Evolutionary conservation across 1,140 invertebrate species (phyloP).

Genomic region (Fragariocoptes setiger): DNA sequence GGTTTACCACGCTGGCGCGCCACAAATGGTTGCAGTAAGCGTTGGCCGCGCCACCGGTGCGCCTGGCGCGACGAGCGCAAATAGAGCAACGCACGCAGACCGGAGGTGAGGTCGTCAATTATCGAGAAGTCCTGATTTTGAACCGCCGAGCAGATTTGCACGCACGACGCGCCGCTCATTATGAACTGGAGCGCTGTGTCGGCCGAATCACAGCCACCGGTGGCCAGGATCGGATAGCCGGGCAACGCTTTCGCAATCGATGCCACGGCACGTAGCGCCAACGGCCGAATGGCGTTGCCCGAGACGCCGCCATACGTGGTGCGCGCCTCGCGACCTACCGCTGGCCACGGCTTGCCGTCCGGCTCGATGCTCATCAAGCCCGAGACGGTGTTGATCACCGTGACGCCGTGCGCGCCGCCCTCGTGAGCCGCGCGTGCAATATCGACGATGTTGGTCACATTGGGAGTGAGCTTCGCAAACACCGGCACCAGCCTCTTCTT

Average conservation of each 20-base stretch:
- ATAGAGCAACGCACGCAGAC: constrained; percentile 61
- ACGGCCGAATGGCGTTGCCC: constrained; percentile 72
- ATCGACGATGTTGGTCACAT: constrained; percentile 63
- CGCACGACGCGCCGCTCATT: constrained; percentile 5
- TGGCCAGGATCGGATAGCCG: constrained; percentile 66
- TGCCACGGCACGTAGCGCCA: constrained; percentile 59
- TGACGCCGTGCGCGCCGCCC: constrained; percentile 67
- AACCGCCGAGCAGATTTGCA: constrained; percentile 62
- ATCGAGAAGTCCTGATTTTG: constrained; percentile 95
- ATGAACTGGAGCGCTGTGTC: constrained; percentile 72
- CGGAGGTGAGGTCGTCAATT: constrained; percentile 66
- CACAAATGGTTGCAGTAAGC: constrained; percentile 43
- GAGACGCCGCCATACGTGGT: constrained; percentile 91
- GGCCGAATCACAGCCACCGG: constrained; percentile 79
- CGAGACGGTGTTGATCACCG: constrained; percentile 80
- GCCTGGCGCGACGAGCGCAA: constrained; percentile 30
- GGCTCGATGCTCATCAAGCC: constrained; percentile 58
- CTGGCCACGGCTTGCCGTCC: constrained; percentile 58
- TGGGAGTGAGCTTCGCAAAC: constrained; percentile 88
- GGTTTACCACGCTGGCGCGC: constrained; percentile 56
- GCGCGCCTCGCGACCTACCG: constrained; percentile 36
- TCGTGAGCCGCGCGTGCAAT: constrained; percentile 67
- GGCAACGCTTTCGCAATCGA: constrained; percentile 46
- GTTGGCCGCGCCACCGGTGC: constrained; percentile 62
- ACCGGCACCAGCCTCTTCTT: too few species aligned